Evolutionary conservation across 2,113 vertebrate species (phyloP), one percentile per base, ranked within the genome.

Genomic region (Catagonus wagneri): DNA sequence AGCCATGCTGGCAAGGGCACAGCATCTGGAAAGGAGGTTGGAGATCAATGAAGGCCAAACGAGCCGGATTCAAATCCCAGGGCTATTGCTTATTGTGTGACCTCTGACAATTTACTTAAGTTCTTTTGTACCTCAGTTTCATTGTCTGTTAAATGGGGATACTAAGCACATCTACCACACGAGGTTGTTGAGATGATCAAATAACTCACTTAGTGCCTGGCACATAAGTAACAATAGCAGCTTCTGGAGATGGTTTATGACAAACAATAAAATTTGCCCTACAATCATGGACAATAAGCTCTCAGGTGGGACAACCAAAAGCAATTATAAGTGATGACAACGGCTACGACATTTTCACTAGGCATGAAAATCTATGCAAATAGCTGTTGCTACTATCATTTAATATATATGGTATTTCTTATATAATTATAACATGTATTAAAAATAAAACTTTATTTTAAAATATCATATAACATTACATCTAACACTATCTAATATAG

Each of bases 171-270:
- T 6, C 11, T 4, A 19, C 25, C 20, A 75, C 27, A 39, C 23
- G 76, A 34, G 63, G 50, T 34, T 12, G 1, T n/a, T 34, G 44
- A 87, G 54, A 69, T 15, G 61, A 83, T 34, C 25, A 63, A 83
- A 15, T 9, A 36, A 52, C 15, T 27, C 32, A 17, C 32, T 60
- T 58, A 90, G 63, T 50, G 39, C 22, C 54, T 44, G 14, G 25
- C 52, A 63, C 19, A 4, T 17, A 54, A 72, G 44, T 1, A 65
- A 58, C 23, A 52, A 39, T 0, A 63, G 91, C 36, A 71, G 87
- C 83, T 98, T 98, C 94, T 98, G 95, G 92, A 96, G 74, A 96
- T 27, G 25, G 2, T 12, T 1, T 65, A 80, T 63, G 75, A 75
- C 63, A 89, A 89, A 60, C 20, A 66, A 68, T 75, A 29, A 58